Conservation (phyloP, 1,140 invertebrate genomes). For the Chironomus tepperi region DNA sequence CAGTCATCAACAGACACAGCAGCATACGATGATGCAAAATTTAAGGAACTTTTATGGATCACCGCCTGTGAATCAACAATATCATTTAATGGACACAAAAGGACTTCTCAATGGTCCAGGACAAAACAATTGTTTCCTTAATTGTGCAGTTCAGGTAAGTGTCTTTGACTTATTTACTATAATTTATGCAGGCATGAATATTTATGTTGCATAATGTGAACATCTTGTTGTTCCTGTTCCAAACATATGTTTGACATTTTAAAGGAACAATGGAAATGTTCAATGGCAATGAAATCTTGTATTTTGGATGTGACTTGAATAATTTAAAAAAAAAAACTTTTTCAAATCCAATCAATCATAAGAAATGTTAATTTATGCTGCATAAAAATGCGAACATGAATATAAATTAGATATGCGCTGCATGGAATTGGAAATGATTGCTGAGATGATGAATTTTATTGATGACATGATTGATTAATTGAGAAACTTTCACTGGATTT, state of each 20-base stretch:
- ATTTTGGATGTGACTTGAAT: too few species aligned
- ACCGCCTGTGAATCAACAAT: neutral
- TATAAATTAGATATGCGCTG: too few species aligned
- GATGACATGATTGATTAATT: too few species aligned
- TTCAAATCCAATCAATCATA: too few species aligned
- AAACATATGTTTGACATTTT: neutral
- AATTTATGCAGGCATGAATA: neutral
- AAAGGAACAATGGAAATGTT: neutral
- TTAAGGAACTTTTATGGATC: neutral
- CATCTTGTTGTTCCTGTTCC: neutral
- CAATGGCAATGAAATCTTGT: neutral
- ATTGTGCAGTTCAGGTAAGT: conserved; percentile 91
- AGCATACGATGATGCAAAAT: neutral
- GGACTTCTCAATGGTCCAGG: conserved; percentile 87
- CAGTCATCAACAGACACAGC: neutral
- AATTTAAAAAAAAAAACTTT: too few species aligned
- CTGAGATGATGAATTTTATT: too few species aligned
- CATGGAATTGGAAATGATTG: too few species aligned
- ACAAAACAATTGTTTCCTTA: conserved; percentile 93
- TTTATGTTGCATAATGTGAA: neutral
- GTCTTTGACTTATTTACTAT: neutral
- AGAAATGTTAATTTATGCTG: too few species aligned
- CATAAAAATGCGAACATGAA: too few species aligned
- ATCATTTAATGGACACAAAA: conserved; percentile 50
- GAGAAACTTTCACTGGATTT: too few species aligned